A percentile compares a stretch with the other conserved stretches of the same genome.
Evolutionary conservation across 2,888 invertebrate species (phyloP).

Genomic region (Rhingia campestris): DNA sequence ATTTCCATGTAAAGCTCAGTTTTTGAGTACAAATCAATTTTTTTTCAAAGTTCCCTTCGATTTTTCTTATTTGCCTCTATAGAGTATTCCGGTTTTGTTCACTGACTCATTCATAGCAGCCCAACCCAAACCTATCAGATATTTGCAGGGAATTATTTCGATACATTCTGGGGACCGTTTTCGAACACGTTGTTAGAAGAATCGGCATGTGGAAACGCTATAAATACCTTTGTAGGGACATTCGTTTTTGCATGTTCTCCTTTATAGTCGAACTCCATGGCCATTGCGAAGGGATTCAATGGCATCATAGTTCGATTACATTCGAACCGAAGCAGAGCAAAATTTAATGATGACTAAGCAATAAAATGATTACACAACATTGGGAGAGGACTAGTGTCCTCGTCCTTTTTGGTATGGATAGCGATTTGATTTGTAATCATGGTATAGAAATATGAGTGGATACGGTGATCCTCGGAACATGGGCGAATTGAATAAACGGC

Average conservation of each 20-base stretch:
- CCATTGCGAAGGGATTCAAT: conserved; percentile 12
- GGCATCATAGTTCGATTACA: conserved; percentile 17
- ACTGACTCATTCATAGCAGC: conserved; percentile 17
- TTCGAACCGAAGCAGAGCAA: conserved; percentile 20
- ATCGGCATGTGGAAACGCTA: neutral
- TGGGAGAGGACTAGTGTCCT: neutral
- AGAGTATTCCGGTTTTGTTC: neutral
- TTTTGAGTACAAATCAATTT: too few relatives aligned
- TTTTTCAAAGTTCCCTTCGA: neutral
- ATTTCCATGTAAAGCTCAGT: too few relatives aligned
- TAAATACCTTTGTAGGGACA: conserved; percentile 1
- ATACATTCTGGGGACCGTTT: conserved; percentile 48
- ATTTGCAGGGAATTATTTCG: conserved; percentile 40
- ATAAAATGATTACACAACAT: conserved; percentile 54
- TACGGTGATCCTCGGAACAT: conserved; percentile 1
- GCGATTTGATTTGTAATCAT: conserved; percentile 61
- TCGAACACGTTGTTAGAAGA: conserved; percentile 24
- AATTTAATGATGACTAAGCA: conserved; percentile 61
- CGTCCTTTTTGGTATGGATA: conserved; percentile 36
- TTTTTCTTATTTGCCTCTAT: neutral
- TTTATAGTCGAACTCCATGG: neutral
- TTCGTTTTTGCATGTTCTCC: conserved; percentile 10
- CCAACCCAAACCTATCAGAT: conserved; percentile 3
- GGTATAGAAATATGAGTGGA: conserved; percentile 16
- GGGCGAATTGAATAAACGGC: conserved; percentile 24